These are phyloP conservation scores for Colinus virginianus DNA, from an alignment of 2,113 vertebrate genomes.

Conservation along the genomic window DNA sequence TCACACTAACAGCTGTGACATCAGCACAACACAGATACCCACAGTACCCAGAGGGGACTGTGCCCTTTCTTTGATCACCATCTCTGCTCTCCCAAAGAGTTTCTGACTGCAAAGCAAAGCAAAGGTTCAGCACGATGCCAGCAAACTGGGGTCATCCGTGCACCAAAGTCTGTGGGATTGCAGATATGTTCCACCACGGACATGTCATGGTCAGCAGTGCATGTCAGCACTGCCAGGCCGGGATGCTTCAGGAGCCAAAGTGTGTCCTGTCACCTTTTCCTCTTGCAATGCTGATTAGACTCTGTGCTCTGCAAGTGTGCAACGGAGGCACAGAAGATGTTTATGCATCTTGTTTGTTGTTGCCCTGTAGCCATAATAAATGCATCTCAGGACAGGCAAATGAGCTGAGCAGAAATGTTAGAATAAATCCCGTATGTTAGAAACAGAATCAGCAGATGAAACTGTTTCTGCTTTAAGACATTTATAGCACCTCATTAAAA, in stretches of 20 bases:
- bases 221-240: neutral
- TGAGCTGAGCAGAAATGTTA: neutral
- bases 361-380: neutral
- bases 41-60: too few relatives aligned
- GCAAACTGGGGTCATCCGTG: neutral
- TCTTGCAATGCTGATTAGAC: neutral
- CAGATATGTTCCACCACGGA: neutral
- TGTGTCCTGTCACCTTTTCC: neutral
- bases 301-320: neutral
- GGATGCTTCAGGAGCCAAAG: neutral
- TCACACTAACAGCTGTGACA: accelerated
- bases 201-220: neutral
- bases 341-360: neutral
- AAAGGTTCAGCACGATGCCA: neutral
- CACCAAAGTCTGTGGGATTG: neutral
- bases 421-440: neutral
- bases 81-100: neutral
- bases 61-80: neutral
- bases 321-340: neutral
- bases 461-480: neutral
- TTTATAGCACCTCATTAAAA: neutral
- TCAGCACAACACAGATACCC: accelerated
- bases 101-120: neutral
- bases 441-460: neutral
- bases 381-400: neutral